Evolutionary conservation across 2,888 invertebrate genomes (phyloP).

Genomic region (Dicyrtomina minuta): DNA sequence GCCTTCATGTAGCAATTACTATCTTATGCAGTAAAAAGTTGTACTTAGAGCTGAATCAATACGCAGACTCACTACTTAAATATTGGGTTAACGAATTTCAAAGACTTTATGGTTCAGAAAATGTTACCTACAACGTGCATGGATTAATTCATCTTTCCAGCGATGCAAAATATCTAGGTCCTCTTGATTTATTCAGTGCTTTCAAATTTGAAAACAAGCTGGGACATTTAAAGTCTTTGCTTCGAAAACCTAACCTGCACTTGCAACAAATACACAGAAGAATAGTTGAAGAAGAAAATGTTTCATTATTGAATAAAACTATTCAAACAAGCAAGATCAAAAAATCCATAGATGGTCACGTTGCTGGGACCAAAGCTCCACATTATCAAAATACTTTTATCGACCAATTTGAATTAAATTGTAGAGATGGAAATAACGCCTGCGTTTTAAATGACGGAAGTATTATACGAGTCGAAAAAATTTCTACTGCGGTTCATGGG

Average conservation of each 20-base stretch:
- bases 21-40: conserved; percentile 9
- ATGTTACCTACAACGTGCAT: conserved; percentile 56
- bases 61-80: conserved; percentile 49
- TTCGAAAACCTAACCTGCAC: conserved; percentile 11
- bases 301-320: too few relatives aligned
- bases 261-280: conserved; percentile 27
- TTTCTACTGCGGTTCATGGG: too few relatives aligned
- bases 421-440: too few relatives aligned
- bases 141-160: conserved; percentile 55
- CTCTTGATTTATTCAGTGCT: conserved; percentile 54
- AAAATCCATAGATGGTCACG: too few relatives aligned
- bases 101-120: conserved; percentile 55
- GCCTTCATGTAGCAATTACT: conserved; percentile 19
- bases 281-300: conserved; percentile 20
- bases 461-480: too few relatives aligned
- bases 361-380: too few relatives aligned
- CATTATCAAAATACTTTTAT: too few relatives aligned
- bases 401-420: too few relatives aligned
- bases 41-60: conserved; percentile 33
- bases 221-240: conserved; percentile 44
- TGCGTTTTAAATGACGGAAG: too few relatives aligned
- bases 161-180: conserved; percentile 55
- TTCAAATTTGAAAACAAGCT: conserved; percentile 56
- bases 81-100: conserved; percentile 53
- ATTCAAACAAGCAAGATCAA: too few relatives aligned